Evolutionary conservation across 2,113 vertebrate genomes (phyloP).

Genomic region (Recurvirostra avosetta): DNA sequence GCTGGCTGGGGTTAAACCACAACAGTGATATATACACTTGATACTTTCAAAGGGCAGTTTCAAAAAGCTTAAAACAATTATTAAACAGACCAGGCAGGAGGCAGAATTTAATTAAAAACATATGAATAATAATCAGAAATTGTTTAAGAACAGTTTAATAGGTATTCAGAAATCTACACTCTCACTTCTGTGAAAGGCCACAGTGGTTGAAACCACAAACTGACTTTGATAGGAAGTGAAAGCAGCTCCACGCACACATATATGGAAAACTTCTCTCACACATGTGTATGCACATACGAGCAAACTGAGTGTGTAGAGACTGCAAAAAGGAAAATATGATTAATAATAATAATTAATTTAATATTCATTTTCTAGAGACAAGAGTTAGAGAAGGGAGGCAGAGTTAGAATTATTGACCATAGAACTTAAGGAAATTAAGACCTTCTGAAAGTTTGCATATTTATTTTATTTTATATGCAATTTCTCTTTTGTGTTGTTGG

Average conservation of each 20-base stretch:
- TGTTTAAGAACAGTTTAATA: neutral
- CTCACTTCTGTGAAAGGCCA: neutral
- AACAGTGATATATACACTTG: neutral
- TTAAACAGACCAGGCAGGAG: neutral
- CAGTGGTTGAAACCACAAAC: neutral
- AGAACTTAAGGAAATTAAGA: neutral
- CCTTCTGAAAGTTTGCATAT: neutral
- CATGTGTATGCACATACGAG: neutral
- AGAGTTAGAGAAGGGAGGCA: neutral
- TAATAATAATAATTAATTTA: neutral
- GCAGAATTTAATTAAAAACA: constrained; percentile 8
- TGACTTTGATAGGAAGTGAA: neutral
- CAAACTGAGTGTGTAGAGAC: neutral
- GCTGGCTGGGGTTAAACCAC: neutral
- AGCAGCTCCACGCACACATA: neutral
- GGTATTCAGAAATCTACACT: neutral
- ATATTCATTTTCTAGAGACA: neutral
- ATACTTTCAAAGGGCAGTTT: neutral
- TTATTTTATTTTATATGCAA: neutral
- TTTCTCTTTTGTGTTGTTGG: neutral
- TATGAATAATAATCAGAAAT: neutral
- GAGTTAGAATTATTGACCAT: neutral
- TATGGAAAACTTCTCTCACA: neutral
- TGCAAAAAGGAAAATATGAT: neutral
- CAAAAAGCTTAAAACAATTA: constrained; percentile 17